Percentiles rank a stretch among this genome's conserved stretches.
phyloP scores from a whole-genome alignment of 1,140 invertebrate genomes.

The Aradophagus sp. region DNA sequence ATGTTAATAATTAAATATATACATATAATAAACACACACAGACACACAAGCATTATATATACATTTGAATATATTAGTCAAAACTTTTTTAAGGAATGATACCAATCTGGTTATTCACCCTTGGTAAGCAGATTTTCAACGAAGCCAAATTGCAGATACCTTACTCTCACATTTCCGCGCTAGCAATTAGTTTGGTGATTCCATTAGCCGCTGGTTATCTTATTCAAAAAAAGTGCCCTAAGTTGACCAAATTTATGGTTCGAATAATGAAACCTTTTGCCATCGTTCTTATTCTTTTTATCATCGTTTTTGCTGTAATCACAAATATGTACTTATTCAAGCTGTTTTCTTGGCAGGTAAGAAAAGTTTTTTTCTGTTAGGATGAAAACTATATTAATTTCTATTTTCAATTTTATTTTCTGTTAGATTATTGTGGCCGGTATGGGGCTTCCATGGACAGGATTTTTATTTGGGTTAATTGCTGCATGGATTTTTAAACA shows the following conservation, averaged over 20 bases:
- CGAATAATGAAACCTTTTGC: conserved; percentile 91
- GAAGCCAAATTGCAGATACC: conserved; percentile 84
- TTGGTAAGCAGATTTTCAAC: conserved; percentile 88
- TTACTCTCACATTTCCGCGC: conserved; percentile 84
- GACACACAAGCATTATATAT: too few relatives aligned
- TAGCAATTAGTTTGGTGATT: conserved; percentile 86
- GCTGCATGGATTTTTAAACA: conserved; percentile 79
- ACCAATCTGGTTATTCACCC: conserved; percentile 94
- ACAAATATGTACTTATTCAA: conserved; percentile 94
- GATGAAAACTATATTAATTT: too few relatives aligned
- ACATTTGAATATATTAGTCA: too few relatives aligned
- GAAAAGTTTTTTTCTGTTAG: conserved; percentile 47
- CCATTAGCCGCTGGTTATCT: conserved; percentile 88
- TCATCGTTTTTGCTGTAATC: conserved; percentile 93
- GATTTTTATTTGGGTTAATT: conserved; percentile 85
- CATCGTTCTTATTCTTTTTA: conserved; percentile 87
- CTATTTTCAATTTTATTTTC: conserved; percentile 1
- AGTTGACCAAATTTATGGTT: conserved; percentile 81
- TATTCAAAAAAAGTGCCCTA: conserved; percentile 82
- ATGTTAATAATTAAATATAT: too few relatives aligned
- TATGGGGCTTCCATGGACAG: conserved; percentile 89
- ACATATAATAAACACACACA: too few relatives aligned
- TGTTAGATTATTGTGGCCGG: conserved; percentile 86
- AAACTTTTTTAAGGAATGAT: conserved; percentile 83
- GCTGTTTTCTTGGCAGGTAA: conserved; percentile 90